These are phyloP conservation scores for Megastigmus dorsalis DNA, from an alignment of 2,888 invertebrate genomes.

Conservation along the genomic window DNA sequence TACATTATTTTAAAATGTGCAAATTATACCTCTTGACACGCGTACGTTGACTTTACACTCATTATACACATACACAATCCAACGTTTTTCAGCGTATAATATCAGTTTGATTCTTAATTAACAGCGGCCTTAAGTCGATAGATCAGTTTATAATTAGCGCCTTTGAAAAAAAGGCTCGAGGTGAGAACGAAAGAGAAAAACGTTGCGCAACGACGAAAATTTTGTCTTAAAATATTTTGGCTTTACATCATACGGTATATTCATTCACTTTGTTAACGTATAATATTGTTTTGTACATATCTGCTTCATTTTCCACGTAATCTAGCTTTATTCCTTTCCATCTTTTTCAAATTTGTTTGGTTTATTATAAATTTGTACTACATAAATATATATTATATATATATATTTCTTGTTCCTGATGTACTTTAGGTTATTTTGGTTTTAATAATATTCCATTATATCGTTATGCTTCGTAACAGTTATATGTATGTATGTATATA, in stretches of 20 bases:
- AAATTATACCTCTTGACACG: conserved; percentile 35
- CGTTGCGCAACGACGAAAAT: background rate
- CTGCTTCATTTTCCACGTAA: conserved; percentile 19
- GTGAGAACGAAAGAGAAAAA: background rate
- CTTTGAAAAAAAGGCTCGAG: background rate
- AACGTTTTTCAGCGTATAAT: conserved; percentile 13
- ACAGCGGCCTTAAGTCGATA: conserved; percentile 7
- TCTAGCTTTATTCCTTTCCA: background rate
- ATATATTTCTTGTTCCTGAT: too few species aligned
- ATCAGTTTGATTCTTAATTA: conserved; percentile 14
- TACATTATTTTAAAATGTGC: conserved; percentile 6
- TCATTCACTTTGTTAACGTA: background rate
- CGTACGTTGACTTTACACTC: conserved; percentile 29
- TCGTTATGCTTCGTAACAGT: too few species aligned
- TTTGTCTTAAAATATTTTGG: conserved; percentile 26
- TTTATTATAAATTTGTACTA: conserved; percentile 36
- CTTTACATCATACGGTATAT: conserved; percentile 2
- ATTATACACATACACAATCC: conserved; percentile 29
- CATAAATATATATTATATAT: conserved; percentile 40
- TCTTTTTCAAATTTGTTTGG: background rate
- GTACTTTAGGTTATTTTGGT: too few species aligned
- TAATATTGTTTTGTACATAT: conserved; percentile 34
- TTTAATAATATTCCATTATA: too few species aligned
- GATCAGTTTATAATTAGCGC: conserved; percentile 1
- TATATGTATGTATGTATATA: too few species aligned